A percentile compares a stretch with the other conserved stretches of the same genome.
Conservation (phyloP, 2,888 invertebrate species). For the Holacanthella duospinosa region DNA sequence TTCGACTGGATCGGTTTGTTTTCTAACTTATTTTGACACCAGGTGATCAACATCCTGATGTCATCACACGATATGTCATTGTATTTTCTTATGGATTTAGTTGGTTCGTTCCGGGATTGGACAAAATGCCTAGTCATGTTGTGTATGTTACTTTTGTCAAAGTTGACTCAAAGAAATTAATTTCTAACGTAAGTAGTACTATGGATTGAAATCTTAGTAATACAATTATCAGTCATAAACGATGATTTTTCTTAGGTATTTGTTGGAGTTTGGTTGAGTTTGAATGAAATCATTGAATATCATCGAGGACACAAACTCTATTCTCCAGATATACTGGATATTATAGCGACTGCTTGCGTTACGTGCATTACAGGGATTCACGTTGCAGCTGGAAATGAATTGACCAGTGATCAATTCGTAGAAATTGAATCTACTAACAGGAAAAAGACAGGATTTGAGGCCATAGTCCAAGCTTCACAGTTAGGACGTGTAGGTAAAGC, state of each 20-base stretch:
- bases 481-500: constrained; percentile 25
- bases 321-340: constrained; percentile 28
- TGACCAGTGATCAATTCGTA: constrained; percentile 15
- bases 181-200: constrained; percentile 9
- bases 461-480: constrained; percentile 27
- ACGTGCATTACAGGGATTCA: constrained; percentile 9
- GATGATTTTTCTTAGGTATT: constrained; percentile 18
- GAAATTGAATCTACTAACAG: constrained; percentile 9
- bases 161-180: constrained; percentile 12
- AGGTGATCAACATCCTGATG: too few species aligned
- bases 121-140: constrained; percentile 24
- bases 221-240: neutral
- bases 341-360: constrained; percentile 16
- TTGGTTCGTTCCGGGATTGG: constrained; percentile 25
- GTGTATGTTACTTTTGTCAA: constrained; percentile 18
- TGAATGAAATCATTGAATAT: constrained; percentile 8
- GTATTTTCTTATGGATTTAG: neutral
- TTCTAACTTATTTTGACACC: too few species aligned
- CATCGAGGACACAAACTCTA: constrained; percentile 17
- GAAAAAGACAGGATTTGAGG: constrained; percentile 25
- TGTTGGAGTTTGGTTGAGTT: constrained; percentile 22
- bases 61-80: neutral
- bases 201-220: neutral
- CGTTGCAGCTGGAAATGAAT: constrained; percentile 22
- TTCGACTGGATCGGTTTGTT: constrained; percentile 21